Evolutionary conservation across 1,140 invertebrate genomes (phyloP), one percentile per base, ranked within the genome.

Genomic region (Lordiphosa clarofinis): DNA sequence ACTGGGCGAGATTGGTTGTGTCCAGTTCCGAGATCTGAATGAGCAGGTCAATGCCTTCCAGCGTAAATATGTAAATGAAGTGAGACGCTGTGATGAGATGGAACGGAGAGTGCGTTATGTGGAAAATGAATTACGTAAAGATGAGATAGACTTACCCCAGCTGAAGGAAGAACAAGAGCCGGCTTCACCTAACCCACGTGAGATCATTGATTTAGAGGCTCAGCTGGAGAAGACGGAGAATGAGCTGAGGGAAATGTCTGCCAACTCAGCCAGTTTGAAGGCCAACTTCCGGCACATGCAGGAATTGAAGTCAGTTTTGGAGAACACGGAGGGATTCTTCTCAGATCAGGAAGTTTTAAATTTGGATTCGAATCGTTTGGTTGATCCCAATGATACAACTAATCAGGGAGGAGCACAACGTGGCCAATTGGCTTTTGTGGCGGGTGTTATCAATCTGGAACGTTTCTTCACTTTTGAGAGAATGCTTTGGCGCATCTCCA

Each of bases 311-410:
- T 95, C 97, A 86, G 97, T 99, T 33, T 91, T 99, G 37, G 94
- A 96, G 79, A 99, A 98, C 89, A 98, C 98, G 0, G 96, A 98
- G n/a, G n/a, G n/a, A n/a, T n/a, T n/a, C n/a, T n/a, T n/a, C n/a
- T n/a, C n/a, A n/a, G n/a, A n/a, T n/a, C 65, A 87, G n/a, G 88
- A 88, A 48, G 58, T 71, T 5, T 58, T 84, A 1, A 87, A 87
- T 40, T 56, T 87, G 33, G 86, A 86, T 59, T 59, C 73, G 1
- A 82, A 98, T 99, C 91, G 91, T 98, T 35, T 96, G 97, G 92
- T 95, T 95, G 90, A 81, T 48, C 68, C 52, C 35, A 52, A 97
- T 96, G 88, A 89, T 96, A 21, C 96, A 96, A 89, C 96, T 94
- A 0, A 0, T 44, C 15, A 10, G 58, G 58, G 15, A 0, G 88